A percentile compares a stretch with the other conserved stretches of the same genome.
Evolutionary conservation across 2,797 vertebrate species (phyloP).

Genomic region (Eidolon dupreanum): DNA sequence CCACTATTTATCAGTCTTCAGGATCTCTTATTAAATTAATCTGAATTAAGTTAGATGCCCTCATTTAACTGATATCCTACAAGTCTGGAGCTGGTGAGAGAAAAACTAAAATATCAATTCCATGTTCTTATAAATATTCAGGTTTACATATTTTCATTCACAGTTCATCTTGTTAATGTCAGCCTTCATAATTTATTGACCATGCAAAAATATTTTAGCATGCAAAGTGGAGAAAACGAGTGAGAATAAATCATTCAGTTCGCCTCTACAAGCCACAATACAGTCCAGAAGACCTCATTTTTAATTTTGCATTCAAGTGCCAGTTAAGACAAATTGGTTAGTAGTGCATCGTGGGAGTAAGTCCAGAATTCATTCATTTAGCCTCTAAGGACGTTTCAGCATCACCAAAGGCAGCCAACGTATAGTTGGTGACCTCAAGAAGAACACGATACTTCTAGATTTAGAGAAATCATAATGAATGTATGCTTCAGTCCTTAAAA

Average conservation of each 20-base stretch:
- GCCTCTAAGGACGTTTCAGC: constrained; percentile 49
- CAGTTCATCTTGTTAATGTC: constrained; percentile 74
- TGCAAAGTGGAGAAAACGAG: constrained; percentile 68
- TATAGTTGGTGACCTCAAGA: constrained; percentile 49
- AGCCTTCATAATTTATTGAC: constrained; percentile 73
- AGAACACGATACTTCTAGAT: constrained; percentile 39
- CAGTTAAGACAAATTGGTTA: constrained; percentile 67
- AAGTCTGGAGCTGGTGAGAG: constrained; percentile 31
- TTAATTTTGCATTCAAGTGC: constrained; percentile 58
- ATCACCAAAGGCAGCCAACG: constrained; percentile 58
- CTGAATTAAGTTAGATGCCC: constrained; percentile 47
- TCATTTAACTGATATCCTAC: constrained; percentile 39
- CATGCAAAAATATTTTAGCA: constrained; percentile 74
- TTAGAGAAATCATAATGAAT: constrained; percentile 32
- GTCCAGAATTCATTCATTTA: constrained; percentile 60
- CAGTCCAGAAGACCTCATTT: constrained; percentile 57
- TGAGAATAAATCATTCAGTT: constrained; percentile 66
- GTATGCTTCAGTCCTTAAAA: constrained; percentile 62
- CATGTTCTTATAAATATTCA: constrained; percentile 71
- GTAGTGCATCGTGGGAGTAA: constrained; percentile 58
- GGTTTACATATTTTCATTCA: constrained; percentile 60
- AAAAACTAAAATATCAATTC: constrained; percentile 59
- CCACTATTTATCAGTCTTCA: constrained; percentile 4
- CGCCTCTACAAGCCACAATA: background rate
- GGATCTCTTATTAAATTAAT: constrained; percentile 55